These are phyloP conservation scores for Coryphaenoides rupestris DNA, from an alignment of 2,113 vertebrate species.

Conservation along the genomic window DNA sequence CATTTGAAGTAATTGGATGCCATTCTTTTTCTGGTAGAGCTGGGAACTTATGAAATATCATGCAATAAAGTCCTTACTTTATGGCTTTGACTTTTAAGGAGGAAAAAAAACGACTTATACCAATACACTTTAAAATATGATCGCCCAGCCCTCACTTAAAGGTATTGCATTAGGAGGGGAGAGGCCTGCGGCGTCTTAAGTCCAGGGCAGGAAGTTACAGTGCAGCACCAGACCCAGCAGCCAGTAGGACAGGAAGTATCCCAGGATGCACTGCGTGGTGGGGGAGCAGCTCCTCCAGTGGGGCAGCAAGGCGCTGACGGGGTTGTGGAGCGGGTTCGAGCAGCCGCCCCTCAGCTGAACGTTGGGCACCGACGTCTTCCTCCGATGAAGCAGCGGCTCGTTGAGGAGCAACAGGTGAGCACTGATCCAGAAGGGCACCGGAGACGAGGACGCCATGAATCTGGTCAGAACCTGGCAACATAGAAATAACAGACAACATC, in stretches of 20 bases:
- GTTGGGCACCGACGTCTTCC: conserved; percentile 40
- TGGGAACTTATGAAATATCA: neutral
- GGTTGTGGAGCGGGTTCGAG: conserved; percentile 66
- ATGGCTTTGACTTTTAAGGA: neutral
- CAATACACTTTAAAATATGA: neutral
- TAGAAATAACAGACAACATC: neutral
- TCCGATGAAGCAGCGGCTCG: conserved; percentile 73
- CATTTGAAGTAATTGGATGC: too few relatives aligned
- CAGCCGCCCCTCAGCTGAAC: conserved; percentile 36
- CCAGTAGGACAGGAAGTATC: conserved; percentile 90
- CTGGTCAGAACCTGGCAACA: conserved; percentile 88
- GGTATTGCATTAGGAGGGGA: conserved; percentile 25
- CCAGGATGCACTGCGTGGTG: conserved; percentile 78
- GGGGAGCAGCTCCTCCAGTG: conserved; percentile 69
- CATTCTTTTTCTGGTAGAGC: neutral
- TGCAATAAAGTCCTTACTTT: neutral
- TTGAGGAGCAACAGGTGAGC: conserved; percentile 82
- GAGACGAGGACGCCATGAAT: conserved; percentile 87
- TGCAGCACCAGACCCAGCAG: conserved; percentile 88
- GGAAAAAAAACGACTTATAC: neutral
- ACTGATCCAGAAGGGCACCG: conserved; percentile 89
- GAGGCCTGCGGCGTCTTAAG: conserved; percentile 55
- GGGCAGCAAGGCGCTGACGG: conserved; percentile 72
- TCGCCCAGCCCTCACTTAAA: conserved; percentile 15
- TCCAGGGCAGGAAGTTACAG: conserved; percentile 96